Conservation (phyloP, 2,888 invertebrate species). For the Scrobipalpa atriplicella region DNA sequence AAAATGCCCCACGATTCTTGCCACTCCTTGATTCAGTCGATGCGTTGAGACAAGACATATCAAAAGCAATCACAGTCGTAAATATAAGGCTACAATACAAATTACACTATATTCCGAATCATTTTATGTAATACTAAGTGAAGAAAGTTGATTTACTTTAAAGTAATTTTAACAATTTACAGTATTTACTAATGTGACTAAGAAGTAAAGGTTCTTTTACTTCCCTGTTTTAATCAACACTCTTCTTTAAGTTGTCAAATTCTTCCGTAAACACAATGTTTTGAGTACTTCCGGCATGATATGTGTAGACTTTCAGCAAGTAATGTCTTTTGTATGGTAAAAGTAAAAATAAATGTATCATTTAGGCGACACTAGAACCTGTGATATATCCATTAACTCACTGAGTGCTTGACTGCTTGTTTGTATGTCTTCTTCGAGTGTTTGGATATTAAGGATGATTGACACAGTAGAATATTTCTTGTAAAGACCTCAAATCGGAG, state of each 20-base stretch:
- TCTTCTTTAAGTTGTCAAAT: neutral
- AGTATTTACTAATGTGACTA: neutral
- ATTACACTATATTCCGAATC: neutral
- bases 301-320: slow-evolving; percentile 45
- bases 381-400: slow-evolving; percentile 75
- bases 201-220: neutral
- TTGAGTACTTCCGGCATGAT: slow-evolving; percentile 35
- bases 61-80: slow-evolving; percentile 64
- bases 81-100: slow-evolving; percentile 19
- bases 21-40: slow-evolving; percentile 54
- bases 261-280: slow-evolving; percentile 24
- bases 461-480: slow-evolving; percentile 19
- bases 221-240: neutral
- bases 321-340: slow-evolving; percentile 54
- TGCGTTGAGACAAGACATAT: slow-evolving; percentile 73
- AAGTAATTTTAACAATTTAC: neutral
- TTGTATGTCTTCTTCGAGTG: slow-evolving; percentile 68
- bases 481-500: slow-evolving; percentile 17
- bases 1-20: slow-evolving; percentile 67
- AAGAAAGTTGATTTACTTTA: neutral
- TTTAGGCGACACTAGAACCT: slow-evolving; percentile 78
- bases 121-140: neutral
- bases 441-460: slow-evolving; percentile 41
- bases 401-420: slow-evolving; percentile 70
- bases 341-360: slow-evolving; percentile 54